Evolutionary conservation across 2,888 invertebrate genomes (phyloP), one percentile per base, ranked within the genome.

Genomic region (Odiellus spinosus): DNA sequence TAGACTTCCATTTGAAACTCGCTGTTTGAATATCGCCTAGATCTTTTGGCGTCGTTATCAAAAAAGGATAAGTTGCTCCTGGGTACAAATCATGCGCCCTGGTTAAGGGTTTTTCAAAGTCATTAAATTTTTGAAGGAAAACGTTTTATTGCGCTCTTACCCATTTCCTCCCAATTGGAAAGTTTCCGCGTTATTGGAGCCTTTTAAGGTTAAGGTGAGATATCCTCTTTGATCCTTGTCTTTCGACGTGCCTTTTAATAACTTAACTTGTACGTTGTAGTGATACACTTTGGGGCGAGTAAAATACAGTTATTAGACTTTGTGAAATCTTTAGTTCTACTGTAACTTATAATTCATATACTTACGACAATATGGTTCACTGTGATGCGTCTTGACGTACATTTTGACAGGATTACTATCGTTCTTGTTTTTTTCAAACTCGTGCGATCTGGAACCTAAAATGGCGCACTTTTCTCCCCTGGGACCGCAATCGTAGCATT

Each of bases 31-130:
- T 45, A 20, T 47, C 48, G 8, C 50, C 50, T 5, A 50, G 18
- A 3, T 50, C 50, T 34, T 45, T 47, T 4, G 47, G 43, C 11
- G 50, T 50, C 18, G 50, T 50, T n/a, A 48, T 40, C 19, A 50
- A 33, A 18, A 45, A 50, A 12, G 41, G 43, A 32, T 50, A 50
- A 36, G 43, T 39, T 5, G 47, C 45, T 18, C 50, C 50, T 36
- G 45, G 50, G 33, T 43, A 45, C 6, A 48, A 50, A 14, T 50
- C 45, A 11, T 38, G 19, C 14, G 40, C 36, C 3, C 50, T 50
- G 3, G n/a, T 3, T 8, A 36, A 36, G 14, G 4, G 36, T 15
- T 15, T 15, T 26, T 26, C 8, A 26, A 26, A 26, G 8, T 26
- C 26, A 12, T 15, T 4, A 36, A 36, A 36, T 6, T 36, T 33